Evolutionary conservation across 2,888 invertebrate genomes (phyloP), one percentile per base, ranked within the genome.

Genomic region (Synergus gifuensis): DNA sequence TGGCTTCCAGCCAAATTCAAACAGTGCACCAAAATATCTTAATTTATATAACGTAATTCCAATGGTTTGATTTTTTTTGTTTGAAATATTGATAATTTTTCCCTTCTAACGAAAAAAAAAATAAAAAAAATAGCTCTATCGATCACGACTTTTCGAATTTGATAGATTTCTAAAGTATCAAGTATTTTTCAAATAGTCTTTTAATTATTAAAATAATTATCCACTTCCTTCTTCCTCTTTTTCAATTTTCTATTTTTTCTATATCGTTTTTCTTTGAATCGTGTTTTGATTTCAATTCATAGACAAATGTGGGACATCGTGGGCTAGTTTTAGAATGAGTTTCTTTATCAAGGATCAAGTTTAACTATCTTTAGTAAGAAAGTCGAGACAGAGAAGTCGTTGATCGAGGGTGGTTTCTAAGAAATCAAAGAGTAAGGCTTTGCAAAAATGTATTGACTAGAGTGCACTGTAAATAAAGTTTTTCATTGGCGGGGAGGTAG

Each of bases 1-100:
- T 90, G 91, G 91, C 91, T 64, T 49, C 36, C 63, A 77, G 90
- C 92, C 91, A 91, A 91, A 89, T 84, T 87, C 88, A 83, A 88
- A 89, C 86, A 84, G 85, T 85, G 86, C 85, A 88, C 90, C 87
- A 86, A 89, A 91, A 91, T 91, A 91, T 87, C 85, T 82, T 83
- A 87, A 89, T 91, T 91, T 91, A 91, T 89, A 88, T 90, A 91
- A 91, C 88, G 81, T 80, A 81, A 83, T 79, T 80, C 82, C 82
- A 84, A 79, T 83, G 81, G 85, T 85, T 82, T 76, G 44, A 42
- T 42, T 49, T 67, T 40, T 79, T 81, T 76, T 54, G 8, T 82
- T 14, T 11, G 46, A 77, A 69, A 78, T 76, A 76, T 77, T 76
- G 67, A 76, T 46, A 46, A 64, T 22, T 46, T 78, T 63, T 14